Conservation (phyloP, 2,113 vertebrate genomes). For the Colossoma macropomum region DNA sequence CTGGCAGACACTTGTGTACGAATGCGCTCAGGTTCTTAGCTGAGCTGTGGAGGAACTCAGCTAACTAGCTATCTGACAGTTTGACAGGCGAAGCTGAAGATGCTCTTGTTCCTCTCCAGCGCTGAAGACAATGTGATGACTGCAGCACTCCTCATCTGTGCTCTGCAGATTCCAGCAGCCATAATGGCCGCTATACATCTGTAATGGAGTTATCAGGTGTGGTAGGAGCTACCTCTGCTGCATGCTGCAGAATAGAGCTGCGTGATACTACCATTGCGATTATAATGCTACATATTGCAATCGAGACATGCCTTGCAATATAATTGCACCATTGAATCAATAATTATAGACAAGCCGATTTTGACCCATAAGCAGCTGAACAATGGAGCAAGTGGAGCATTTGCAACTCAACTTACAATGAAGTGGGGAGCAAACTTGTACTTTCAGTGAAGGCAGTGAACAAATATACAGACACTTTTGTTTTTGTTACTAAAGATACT, state of each 20-base stretch:
- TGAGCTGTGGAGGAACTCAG: neutral
- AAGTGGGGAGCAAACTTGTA: no score
- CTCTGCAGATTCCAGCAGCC: neutral
- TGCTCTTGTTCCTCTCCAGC: neutral
- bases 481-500: no score
- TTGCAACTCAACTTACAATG: no score
- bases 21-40: slow-evolving; percentile 25
- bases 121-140: slow-evolving; percentile 6
- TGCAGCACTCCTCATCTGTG: neutral
- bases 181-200: neutral
- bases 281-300: no score
- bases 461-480: no score
- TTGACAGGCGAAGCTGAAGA: slow-evolving; percentile 43
- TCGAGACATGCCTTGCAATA: no score
- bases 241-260: neutral
- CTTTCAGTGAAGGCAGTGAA: no score
- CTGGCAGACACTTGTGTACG: slow-evolving; percentile 31
- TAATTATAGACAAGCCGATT: no score
- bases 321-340: neutral
- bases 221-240: neutral
- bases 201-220: neutral
- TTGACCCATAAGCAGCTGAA: no score
- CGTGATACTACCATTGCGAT: neutral
- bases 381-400: no score
- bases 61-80: slow-evolving; percentile 34